Evolutionary conservation across 2,113 vertebrate genomes (phyloP), one percentile per base, ranked within the genome.

Genomic region (Sebastes schlegelii): DNA sequence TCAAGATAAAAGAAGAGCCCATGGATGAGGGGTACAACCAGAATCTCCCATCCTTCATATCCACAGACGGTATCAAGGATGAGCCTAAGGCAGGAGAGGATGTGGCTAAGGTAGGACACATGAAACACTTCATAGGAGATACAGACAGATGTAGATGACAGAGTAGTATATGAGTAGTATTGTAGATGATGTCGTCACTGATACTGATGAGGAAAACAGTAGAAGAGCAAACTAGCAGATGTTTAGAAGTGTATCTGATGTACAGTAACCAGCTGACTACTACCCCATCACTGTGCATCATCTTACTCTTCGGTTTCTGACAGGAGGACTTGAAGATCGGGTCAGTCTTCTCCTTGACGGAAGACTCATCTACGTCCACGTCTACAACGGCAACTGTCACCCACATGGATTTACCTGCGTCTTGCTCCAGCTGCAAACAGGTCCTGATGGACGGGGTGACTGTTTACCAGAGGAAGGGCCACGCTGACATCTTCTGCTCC

Each of bases 1-100:
- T 96, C 91, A 94, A 97, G 95, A 97, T 98, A 90, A 98, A 98
- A 95, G 95, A 97, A 83, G 97, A 98, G 93, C 97, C 96, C 85
- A 91, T 96, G 74, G 97, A 98, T 91, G 97, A 97, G 85, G 97
- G 95, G 88, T 97, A 96, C 94, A 95, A 94, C 86, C 96, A 94
- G 92, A 95, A 92, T 85, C 88, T 96, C 86, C 89, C 93, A 77
- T 92, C 94, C 87, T 95, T 95, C 77, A 89, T 94, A 67, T 92
- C 93, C 83, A 89, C 96, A 8, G 91, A 93, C 83, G 89, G 94
- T 92, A 96, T 97, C 94, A 98, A 98, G 95, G 95, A 96, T 84
- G 97, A 98, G 88, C 96, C 96, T 70, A 95, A 55, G 34, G 68
- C 68, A 4, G 68, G 34, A 42, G 51, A 55, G 6, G 67, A 95